A percentile compares a stretch with the other conserved stretches of the same genome.
These are phyloP conservation scores for Pithys albifrons DNA, from an alignment of 2,113 vertebrate genomes.

Conservation along the genomic window DNA sequence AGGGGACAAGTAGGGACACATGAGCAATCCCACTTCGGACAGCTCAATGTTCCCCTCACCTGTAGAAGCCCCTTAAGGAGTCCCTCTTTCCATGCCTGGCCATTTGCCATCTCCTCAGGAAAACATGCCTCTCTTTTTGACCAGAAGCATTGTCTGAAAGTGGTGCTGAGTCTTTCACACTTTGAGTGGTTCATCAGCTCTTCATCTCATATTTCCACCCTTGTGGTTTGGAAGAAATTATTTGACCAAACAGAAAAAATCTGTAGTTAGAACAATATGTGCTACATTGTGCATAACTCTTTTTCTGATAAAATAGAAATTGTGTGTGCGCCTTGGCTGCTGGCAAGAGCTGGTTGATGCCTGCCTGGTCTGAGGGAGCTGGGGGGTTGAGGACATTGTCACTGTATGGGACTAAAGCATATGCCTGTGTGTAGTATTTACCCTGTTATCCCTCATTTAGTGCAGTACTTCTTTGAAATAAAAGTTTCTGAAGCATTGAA, in stretches of 20 bases:
- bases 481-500: constrained; percentile 1
- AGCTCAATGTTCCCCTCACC: background rate
- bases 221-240: background rate
- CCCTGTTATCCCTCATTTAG: background rate
- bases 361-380: background rate
- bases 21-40: fast-evolving
- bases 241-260: background rate
- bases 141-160: background rate
- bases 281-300: background rate
- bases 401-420: background rate
- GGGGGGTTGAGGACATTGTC: background rate
- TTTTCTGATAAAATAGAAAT: background rate
- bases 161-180: background rate
- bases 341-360: background rate
- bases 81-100: background rate
- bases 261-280: background rate
- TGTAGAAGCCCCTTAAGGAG: background rate
- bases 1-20: background rate
- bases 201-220: background rate
- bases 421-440: background rate
- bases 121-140: background rate
- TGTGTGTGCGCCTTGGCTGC: background rate
- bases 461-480: background rate
- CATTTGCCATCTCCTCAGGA: background rate
- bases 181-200: background rate